phyloP scores from a whole-genome alignment of 2,888 invertebrate species.

The Spodoptera littoralis region DNA sequence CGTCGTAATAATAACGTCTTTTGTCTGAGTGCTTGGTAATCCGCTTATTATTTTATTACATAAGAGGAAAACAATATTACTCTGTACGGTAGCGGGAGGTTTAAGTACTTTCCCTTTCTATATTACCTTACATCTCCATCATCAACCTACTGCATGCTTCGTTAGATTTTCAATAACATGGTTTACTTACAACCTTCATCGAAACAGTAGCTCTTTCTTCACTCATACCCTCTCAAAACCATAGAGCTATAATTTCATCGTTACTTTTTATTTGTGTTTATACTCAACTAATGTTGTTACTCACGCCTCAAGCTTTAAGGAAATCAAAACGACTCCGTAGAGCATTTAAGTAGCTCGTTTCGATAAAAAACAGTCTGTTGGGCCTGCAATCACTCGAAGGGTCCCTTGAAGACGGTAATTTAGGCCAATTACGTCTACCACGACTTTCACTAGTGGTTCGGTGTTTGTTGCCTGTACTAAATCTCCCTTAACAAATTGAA shows the following conservation, averaged over 20 bases:
- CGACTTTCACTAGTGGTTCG: conserved; percentile 66
- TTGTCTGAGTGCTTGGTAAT: conserved; percentile 41
- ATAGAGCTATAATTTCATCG: conserved; percentile 44
- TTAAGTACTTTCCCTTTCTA: conserved; percentile 1
- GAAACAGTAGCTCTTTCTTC: conserved; percentile 55
- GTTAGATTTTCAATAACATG: conserved; percentile 11
- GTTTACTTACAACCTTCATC: conserved; percentile 19
- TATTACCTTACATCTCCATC: conserved; percentile 7
- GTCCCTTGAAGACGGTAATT: conserved; percentile 67
- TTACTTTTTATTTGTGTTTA: conserved; percentile 42
- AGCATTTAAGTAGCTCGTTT: conserved; percentile 47
- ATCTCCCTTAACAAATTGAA: conserved; percentile 61
- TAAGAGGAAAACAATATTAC: conserved; percentile 38
- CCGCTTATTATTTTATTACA: conserved; percentile 40
- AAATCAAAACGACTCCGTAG: conserved; percentile 45
- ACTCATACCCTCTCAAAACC: conserved; percentile 28
- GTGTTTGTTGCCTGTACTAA: conserved; percentile 58
- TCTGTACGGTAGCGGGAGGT: neutral
- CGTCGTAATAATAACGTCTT: conserved; percentile 30
- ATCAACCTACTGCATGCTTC: too few species aligned
- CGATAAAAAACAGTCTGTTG: conserved; percentile 64
- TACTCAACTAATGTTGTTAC: conserved; percentile 31
- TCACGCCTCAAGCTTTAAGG: conserved; percentile 34
- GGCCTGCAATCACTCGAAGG: conserved; percentile 58
- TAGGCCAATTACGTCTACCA: conserved; percentile 67